Base-by-base conservation (phyloP, 2,797 vertebrate genomes). In the Benthosema pterotum region DNA sequence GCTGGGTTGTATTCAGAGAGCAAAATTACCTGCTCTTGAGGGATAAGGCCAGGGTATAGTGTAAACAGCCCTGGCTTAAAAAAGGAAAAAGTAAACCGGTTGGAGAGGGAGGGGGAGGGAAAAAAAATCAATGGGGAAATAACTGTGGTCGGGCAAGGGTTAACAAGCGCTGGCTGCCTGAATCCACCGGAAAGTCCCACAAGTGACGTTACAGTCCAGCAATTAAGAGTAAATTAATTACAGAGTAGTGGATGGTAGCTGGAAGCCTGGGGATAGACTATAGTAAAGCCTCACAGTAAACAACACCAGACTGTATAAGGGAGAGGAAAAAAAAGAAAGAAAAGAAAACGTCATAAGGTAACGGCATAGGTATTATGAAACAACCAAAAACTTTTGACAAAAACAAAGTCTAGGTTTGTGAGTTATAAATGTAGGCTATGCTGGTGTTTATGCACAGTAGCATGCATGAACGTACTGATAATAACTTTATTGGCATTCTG, bases 141-240 rank as follows among this genome's bases (percentile, higher is more conserved):
- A 55, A 18, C 42, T 71, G 71, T 19, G 65, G 77, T 52, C 1
- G 47, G 67, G 65, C 83, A 89, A 74, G 80, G 80, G 88, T 92
- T 91, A 89, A 90, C 60, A 71, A 72, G 57, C 53, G n/a, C 25
- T 49, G 55, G 57, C 70, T 64, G 75, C 58, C 60, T 79, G 66
- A 72, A 72, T 78, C 68, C 89, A 90, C 92, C 87, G 94, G 95
- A 96, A 96, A 96, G 93, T 94, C 93, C 94, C 93, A 66, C 83
- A 87, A 92, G 91, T 94, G 93, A 95, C 88, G 91, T 93, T 92
- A 91, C 84, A 91, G 89, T 89, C 79, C 87, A 83, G 92, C 94
- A 91, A 95, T 95, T 94, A 95, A 93, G 93, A 90, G 85, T 85
- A 89, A 87, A 94, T 95, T 95, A 95, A 96, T 95, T 92, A 95